Conservation (phyloP, 23 tunicate genomes). For the Ascidia mentula region DNA sequence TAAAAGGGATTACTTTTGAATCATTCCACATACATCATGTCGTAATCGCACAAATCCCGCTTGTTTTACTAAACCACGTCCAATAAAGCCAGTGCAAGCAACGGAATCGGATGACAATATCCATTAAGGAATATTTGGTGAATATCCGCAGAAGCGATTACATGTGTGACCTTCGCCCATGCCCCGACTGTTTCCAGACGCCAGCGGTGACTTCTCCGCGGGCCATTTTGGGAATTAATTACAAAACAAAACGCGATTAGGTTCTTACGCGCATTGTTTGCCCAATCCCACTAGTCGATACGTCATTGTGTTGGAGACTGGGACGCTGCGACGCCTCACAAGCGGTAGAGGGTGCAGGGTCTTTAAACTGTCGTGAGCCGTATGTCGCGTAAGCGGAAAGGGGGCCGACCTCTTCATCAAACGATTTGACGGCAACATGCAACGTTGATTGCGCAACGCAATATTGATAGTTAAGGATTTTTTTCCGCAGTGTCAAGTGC, state of each 20-base stretch:
- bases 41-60: not conserved
- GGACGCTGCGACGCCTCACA: not conserved
- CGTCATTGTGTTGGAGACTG: not conserved
- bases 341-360: not conserved
- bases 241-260: constrained; percentile 7
- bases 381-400: not conserved
- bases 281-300: not conserved
- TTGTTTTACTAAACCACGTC: no score
- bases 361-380: constrained; percentile 4
- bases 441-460: not conserved
- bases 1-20: not conserved
- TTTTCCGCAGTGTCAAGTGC: not conserved
- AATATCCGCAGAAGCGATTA: not conserved
- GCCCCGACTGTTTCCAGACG: not conserved
- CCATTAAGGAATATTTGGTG: not conserved
- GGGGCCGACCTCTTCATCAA: not conserved
- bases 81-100: no score
- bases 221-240: constrained; percentile 8
- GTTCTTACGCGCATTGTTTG: constrained; percentile 1
- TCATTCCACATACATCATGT: constrained; percentile 2
- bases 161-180: not conserved
- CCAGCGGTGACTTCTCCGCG: not conserved
- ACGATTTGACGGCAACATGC: not conserved
- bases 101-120: not conserved
- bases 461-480: constrained; percentile 10